Base-by-base conservation (phyloP, 1,140 invertebrate genomes). In the Cydia strobilella region DNA sequence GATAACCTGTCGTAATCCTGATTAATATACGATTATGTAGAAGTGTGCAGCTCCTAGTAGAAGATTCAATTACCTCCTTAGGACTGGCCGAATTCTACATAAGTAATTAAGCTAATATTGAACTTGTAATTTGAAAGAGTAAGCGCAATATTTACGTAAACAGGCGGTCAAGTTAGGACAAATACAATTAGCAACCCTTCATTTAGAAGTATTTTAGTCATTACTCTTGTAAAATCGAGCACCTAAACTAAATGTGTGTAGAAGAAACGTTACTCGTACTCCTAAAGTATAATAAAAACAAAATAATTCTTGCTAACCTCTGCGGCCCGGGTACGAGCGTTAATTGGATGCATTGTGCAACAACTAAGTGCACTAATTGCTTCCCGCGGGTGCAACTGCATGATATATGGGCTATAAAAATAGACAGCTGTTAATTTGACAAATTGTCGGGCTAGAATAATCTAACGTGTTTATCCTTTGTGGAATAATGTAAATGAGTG, bases 341-440 rank as follows among this genome's bases (percentile, higher is more conserved):
- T 69, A 69, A 69, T 69, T 69, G 65, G 31, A 5, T 18, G 65
- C 65, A 69, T 69, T 69, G 65, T 69, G 65, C 65, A 69, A 69
- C 65, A 10, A 54, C 25, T 66, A 66, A 66, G 63, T 66, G 65
- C 65, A 42, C 31, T 69, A 69, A 69, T 69, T 69, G 27, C 31
- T 7, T 69, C 65, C 65, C 65, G 65, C 65, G 65, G 65, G 65
- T 31, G 27, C 48, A 51, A 51, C 48, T 51, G 48, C 15, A 69
- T 69, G 65, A 69, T 69, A 69, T 39, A 69, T 69, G 65, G 63
- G 15, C 65, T 69, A 39, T 69, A 69, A 69, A 69, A 69, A 69
- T 69, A 69, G 65, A 69, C 65, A 69, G 65, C n/a, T 69, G 65
- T 18, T 69, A 69, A 69, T 69, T 69, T 69, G 31, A 27, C 62